phyloP scores from a whole-genome alignment of 2,888 invertebrate species.

The Acleris holmiana region DNA sequence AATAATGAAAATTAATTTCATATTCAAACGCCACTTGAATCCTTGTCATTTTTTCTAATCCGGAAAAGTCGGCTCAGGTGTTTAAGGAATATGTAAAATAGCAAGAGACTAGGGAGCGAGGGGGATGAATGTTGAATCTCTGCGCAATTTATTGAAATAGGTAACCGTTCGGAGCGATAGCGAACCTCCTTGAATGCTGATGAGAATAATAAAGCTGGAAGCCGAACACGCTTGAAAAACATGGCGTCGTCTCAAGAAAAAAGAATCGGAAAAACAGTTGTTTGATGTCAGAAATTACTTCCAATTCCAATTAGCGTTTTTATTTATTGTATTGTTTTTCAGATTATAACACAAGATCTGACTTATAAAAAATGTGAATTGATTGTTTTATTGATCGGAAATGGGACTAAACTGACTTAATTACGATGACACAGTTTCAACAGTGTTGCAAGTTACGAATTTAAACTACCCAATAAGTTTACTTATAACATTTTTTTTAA shows the following conservation, averaged over 20 bases:
- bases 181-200: conserved; percentile 23
- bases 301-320: background rate
- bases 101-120: conserved; percentile 6
- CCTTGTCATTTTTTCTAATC: conserved; percentile 16
- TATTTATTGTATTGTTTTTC: background rate
- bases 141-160: conserved; percentile 37
- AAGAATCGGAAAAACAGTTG: background rate
- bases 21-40: conserved; percentile 1
- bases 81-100: conserved; percentile 35
- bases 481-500: no score
- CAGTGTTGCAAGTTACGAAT: conserved; percentile 3
- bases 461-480: background rate
- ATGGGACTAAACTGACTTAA: background rate
- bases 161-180: conserved; percentile 21
- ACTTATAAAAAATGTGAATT: background rate
- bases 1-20: conserved; percentile 5
- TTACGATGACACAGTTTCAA: background rate
- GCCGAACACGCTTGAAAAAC: conserved; percentile 13
- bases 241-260: background rate
- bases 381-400: background rate
- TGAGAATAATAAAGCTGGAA: conserved; percentile 19
- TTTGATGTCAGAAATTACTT: background rate
- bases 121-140: conserved; percentile 29
- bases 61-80: conserved; percentile 24
- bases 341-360: background rate